These are phyloP conservation scores for Parazoanthus swiftii DNA, from an alignment of 92 coral and sea anemone genomes.

Conservation along the genomic window DNA sequence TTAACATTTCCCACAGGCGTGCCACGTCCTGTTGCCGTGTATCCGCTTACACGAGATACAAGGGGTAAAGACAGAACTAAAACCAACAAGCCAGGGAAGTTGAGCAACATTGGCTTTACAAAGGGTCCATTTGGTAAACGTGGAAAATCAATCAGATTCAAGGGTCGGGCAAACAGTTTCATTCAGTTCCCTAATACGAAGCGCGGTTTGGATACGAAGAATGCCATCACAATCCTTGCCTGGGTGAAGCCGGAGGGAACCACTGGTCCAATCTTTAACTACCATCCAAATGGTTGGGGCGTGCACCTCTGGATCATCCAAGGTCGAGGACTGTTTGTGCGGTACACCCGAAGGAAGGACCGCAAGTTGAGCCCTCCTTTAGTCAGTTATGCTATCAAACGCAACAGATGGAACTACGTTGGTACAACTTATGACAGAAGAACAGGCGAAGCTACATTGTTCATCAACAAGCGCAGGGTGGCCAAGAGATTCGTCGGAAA, in stretches of 20 bases:
- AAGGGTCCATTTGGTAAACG: constrained; percentile 69
- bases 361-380: constrained; percentile 48
- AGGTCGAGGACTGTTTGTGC: constrained; percentile 53
- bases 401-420: constrained; percentile 79
- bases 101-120: constrained; percentile 72
- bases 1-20: constrained; percentile 24
- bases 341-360: constrained; percentile 60
- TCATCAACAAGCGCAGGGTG: constrained; percentile 59
- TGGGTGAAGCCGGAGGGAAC: constrained; percentile 76
- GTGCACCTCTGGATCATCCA: constrained; percentile 69
- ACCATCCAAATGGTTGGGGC: constrained; percentile 74
- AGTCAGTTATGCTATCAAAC: constrained; percentile 33
- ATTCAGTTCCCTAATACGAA: constrained; percentile 72
- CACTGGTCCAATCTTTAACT: constrained; percentile 78
- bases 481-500: constrained; percentile 40
- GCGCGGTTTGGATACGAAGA: constrained; percentile 64
- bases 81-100: constrained; percentile 67
- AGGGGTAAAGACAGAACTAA: constrained; percentile 15
- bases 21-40: constrained; percentile 22
- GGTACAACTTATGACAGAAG: constrained; percentile 76
- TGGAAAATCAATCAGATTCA: constrained; percentile 74
- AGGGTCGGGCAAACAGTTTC: constrained; percentile 78
- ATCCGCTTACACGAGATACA: constrained; percentile 27
- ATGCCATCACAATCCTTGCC: constrained; percentile 76
- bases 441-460: constrained; percentile 79